Base-by-base conservation (phyloP, 1,140 invertebrate species). In the Drosophila jambulina region DNA sequence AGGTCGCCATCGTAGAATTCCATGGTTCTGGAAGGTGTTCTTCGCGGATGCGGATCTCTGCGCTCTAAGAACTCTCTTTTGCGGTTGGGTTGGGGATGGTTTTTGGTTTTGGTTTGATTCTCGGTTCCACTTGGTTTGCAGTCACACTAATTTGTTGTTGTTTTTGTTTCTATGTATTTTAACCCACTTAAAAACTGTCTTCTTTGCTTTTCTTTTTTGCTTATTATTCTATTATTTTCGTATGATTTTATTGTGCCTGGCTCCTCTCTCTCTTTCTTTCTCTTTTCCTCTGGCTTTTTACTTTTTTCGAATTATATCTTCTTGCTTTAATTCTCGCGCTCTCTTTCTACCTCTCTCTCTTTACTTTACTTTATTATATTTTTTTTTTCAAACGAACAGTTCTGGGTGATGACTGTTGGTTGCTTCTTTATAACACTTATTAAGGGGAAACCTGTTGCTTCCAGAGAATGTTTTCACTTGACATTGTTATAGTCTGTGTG, bases 1-100 rank as follows among this genome's bases (percentile, higher is more conserved):
- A 96, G 94, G 93, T 96, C 96, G 82, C 95, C 94, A 93, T 96
- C 95, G 93, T 95, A 96, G 92, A 95, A 95, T 77, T 96, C 95
- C 94, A 95, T 95, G 70, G 68, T 72, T 72, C 67, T 75, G 82
- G 53, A 65, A 67, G 75, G 70, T 70, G 13, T 32, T 53, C 27
- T 54, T 75, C 36, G 29, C 69, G 45, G 23, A n/a, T 56, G 59
- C 29, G 45, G 79, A 74, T 64, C 49, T 53, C 51, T 36, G 81
- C 72, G 77, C 74, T 84, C 63, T 70, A 78, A 78, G 75, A 85
- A 86, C 78, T 86, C 62, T 67, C 38, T 59, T 80, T 67, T 60
- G 27, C 69, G 68, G 58, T 48, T 49, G 13, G 21, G 7, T 27
- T 43, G 58, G 72, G 57, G 65, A 29, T 76, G 67, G 46, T 49